Percentiles rank a stretch among this genome's conserved stretches.
These are phyloP conservation scores for Geococcyx californianus DNA, from an alignment of 2,113 vertebrate genomes.

Conservation along the genomic window DNA sequence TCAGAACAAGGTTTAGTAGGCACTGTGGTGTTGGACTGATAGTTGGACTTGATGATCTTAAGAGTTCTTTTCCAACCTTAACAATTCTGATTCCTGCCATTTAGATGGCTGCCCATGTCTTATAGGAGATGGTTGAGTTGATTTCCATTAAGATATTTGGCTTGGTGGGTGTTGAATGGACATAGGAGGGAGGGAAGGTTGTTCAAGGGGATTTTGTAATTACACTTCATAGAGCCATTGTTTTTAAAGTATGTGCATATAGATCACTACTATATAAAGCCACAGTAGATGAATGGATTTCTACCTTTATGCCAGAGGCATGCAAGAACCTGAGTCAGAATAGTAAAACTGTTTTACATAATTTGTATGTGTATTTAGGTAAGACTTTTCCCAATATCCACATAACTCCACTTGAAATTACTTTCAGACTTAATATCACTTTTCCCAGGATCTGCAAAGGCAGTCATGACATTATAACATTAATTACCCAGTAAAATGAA, in stretches of 20 bases:
- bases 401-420: background rate
- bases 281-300: background rate
- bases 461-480: background rate
- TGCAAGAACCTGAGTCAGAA: background rate
- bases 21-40: too few relatives aligned
- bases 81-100: background rate
- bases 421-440: background rate
- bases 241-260: background rate
- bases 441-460: background rate
- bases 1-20: too few relatives aligned
- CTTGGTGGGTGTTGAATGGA: background rate
- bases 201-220: background rate
- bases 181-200: background rate
- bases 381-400: background rate
- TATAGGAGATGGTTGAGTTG: background rate
- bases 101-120: background rate
- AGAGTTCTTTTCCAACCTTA: too few relatives aligned
- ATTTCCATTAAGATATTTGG: background rate
- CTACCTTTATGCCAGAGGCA: conserved; percentile 4
- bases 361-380: background rate
- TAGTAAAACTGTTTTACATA: background rate
- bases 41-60: too few relatives aligned
- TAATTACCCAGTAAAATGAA: background rate
- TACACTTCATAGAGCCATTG: background rate
- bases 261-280: background rate